Evolutionary conservation across 2,888 invertebrate genomes (phyloP).

Genomic region (Eupithecia pulchellata): DNA sequence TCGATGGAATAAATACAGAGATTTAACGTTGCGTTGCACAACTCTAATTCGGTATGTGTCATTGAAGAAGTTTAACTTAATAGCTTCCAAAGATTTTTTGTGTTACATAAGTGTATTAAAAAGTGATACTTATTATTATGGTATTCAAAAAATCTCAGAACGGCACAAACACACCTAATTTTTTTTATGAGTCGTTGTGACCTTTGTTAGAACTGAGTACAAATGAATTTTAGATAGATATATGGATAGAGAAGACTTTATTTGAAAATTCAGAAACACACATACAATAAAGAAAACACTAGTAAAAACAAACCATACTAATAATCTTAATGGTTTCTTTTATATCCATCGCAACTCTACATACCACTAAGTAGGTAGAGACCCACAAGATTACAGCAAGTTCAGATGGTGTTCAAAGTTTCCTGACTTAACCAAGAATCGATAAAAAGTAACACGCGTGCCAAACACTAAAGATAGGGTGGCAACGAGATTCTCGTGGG

Average conservation of each 20-base stretch:
- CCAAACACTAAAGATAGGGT: slow-evolving; percentile 76
- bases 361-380: not conserved
- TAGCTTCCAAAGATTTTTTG: not conserved
- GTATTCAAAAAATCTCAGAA: no score
- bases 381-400: not conserved
- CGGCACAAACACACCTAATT: no score
- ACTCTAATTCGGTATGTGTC: slow-evolving; percentile 19
- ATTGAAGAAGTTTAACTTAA: not conserved
- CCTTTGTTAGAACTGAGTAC: no score
- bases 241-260: no score
- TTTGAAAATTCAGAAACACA: no score
- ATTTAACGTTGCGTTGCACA: slow-evolving; percentile 15
- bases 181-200: no score
- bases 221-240: no score
- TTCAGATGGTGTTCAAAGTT: slow-evolving; percentile 17
- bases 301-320: no score
- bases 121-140: no score
- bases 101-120: not conserved
- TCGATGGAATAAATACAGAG: slow-evolving; percentile 53
- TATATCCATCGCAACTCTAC: not conserved
- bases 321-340: not conserved
- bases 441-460: slow-evolving; percentile 60
- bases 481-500: slow-evolving; percentile 76
- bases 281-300: no score
- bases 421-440: slow-evolving; percentile 54